Percentiles rank a stretch among this genome's conserved stretches.
Evolutionary conservation across 1,140 invertebrate species (phyloP).

Genomic region (Eubasilissa regina): DNA sequence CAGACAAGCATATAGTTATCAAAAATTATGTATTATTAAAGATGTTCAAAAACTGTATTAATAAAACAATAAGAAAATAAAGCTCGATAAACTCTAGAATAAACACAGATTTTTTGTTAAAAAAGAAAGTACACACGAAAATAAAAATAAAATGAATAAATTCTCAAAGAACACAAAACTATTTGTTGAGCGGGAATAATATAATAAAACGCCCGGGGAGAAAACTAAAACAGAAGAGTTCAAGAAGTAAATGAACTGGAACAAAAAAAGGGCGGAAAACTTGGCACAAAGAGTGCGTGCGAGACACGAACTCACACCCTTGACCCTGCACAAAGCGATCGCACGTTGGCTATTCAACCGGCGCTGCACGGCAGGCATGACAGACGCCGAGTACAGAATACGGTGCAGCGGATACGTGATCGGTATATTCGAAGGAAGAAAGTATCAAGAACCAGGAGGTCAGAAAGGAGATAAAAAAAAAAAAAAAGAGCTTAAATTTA

Average conservation of each 20-base stretch:
- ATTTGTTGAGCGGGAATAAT: background rate
- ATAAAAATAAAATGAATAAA: too few species aligned
- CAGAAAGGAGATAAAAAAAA: background rate
- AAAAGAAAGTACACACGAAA: too few species aligned
- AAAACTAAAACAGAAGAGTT: background rate
- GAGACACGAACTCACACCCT: constrained; percentile 15
- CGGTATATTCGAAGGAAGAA: background rate
- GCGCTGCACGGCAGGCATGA: background rate
- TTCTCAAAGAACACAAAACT: background rate
- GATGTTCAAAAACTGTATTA: too few species aligned
- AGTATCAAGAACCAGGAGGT: background rate
- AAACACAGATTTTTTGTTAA: too few species aligned
- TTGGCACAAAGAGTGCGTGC: background rate
- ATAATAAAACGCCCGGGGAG: background rate
- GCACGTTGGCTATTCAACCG: background rate
- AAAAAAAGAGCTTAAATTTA: background rate
- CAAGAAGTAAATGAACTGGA: background rate
- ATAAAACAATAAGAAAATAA: too few species aligned
- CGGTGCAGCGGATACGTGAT: background rate
- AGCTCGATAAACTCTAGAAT: too few species aligned
- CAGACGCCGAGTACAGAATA: background rate
- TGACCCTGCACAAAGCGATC: constrained; percentile 23
- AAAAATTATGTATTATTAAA: too few species aligned
- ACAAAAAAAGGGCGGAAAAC: background rate
- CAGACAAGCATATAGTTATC: too few species aligned